A percentile compares a stretch with the other conserved stretches of the same genome.
phyloP scores from a whole-genome alignment of 1,140 invertebrate genomes.

The Popillia japonica region DNA sequence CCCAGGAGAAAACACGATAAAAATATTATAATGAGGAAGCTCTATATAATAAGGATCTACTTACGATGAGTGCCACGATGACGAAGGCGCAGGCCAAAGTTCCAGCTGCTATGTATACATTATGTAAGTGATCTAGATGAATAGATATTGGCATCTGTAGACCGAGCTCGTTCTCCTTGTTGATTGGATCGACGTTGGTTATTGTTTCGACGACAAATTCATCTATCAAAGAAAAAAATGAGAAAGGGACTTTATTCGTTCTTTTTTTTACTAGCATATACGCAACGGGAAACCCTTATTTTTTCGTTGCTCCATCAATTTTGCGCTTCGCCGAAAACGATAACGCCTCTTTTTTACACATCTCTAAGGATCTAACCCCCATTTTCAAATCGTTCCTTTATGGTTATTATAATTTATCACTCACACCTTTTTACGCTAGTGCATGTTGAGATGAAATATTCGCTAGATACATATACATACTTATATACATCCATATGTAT shows the following conservation, averaged over 20 bases:
- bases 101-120: conserved; percentile 77
- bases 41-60: conserved; percentile 48
- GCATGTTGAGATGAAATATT: neutral
- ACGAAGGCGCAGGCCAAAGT: conserved; percentile 73
- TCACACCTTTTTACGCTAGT: neutral
- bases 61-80: conserved; percentile 74
- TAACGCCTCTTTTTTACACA: conserved; percentile 7
- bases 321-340: neutral
- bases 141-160: conserved; percentile 67
- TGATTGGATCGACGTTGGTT: conserved; percentile 61
- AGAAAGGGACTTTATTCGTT: too few relatives aligned
- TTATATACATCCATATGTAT: too few relatives aligned
- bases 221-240: conserved; percentile 64
- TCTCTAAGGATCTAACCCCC: neutral
- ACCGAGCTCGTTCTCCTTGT: conserved; percentile 57
- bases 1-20: neutral
- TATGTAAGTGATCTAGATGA: conserved; percentile 75
- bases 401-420: conserved; percentile 26
- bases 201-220: conserved; percentile 73
- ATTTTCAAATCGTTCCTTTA: conserved; percentile 11
- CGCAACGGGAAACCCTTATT: neutral
- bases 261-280: neutral
- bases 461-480: too few relatives aligned
- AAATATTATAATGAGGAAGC: neutral
- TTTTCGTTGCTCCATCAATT: neutral